Conservation (phyloP, 2,888 invertebrate species). For the Pollenia labialis region DNA sequence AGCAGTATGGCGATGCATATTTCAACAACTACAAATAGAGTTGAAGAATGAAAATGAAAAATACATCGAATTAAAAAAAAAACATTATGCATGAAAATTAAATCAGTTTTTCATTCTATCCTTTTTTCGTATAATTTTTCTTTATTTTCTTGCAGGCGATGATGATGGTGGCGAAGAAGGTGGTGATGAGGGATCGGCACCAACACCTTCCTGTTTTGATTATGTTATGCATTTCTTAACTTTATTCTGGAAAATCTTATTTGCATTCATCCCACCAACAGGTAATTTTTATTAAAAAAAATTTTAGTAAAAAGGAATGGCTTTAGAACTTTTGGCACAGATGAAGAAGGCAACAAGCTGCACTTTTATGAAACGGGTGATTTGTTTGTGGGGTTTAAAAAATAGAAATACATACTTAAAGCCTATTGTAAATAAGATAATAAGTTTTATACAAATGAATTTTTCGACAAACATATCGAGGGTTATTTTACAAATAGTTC, state of each 20-base stretch:
- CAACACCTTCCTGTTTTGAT: slow-evolving; percentile 94
- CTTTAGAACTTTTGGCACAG: not conserved
- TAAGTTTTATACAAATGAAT: no score
- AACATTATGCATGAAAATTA: slow-evolving; percentile 28
- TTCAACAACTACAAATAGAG: slow-evolving; percentile 2
- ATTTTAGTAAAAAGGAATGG: not conserved
- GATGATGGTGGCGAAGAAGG: slow-evolving; percentile 86
- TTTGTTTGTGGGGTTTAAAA: no score
- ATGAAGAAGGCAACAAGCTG: not conserved
- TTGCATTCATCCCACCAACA: slow-evolving; percentile 99
- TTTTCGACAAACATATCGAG: no score
- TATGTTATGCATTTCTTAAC: slow-evolving; percentile 98
- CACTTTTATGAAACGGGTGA: not conserved
- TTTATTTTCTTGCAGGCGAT: slow-evolving; percentile 60
- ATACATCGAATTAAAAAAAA: slow-evolving; percentile 11
- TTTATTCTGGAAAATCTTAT: slow-evolving; percentile 98
- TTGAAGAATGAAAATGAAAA: slow-evolving; percentile 23
- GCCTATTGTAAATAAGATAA: no score
- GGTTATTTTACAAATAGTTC: no score
- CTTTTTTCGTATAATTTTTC: slow-evolving; percentile 29
- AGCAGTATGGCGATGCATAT: slow-evolving; percentile 2
- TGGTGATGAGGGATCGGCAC: slow-evolving; percentile 86
- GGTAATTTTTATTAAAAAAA: slow-evolving; percentile 85
- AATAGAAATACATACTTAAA: no score
- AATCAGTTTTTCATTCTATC: slow-evolving; percentile 3